Percentiles rank a stretch among this genome's conserved stretches.
phyloP scores from a whole-genome alignment of 1,140 invertebrate genomes.

The Theocolax elegans region DNA sequence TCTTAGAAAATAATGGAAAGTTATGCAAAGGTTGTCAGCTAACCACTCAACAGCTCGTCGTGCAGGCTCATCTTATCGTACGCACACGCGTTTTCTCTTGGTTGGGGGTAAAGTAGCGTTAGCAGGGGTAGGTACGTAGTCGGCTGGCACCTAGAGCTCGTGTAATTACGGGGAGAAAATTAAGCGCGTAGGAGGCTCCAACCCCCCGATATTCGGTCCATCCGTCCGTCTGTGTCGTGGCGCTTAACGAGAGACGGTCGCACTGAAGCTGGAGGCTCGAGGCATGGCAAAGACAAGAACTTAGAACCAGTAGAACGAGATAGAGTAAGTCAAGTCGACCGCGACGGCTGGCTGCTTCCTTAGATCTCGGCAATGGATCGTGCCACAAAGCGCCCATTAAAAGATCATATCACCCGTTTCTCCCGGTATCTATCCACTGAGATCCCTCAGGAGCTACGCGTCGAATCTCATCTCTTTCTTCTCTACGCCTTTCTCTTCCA shows the following conservation, averaged over 20 bases:
- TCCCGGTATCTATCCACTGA: neutral
- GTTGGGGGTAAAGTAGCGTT: no score
- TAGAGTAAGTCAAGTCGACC: slow-evolving; percentile 15
- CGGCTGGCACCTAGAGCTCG: neutral
- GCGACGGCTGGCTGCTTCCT: neutral
- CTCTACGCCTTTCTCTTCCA: no score
- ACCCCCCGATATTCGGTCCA: slow-evolving; percentile 1
- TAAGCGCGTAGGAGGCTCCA: slow-evolving; percentile 7
- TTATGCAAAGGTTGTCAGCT: no score
- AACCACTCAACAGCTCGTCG: no score
- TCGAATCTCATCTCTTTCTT: no score
- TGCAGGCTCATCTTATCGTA: neutral
- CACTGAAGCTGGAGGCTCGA: neutral
- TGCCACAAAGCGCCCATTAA: slow-evolving; percentile 68
- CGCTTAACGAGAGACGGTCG: slow-evolving; percentile 21
- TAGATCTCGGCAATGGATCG: slow-evolving; percentile 59
- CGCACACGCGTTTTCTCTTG: no score
- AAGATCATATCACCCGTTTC: slow-evolving; percentile 65
- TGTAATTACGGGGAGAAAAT: slow-evolving; percentile 41
- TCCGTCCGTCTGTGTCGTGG: slow-evolving; percentile 5
- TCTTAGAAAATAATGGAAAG: no score
- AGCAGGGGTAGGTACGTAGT: no score
- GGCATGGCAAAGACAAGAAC: neutral
- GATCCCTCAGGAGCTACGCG: neutral
- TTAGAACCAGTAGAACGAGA: neutral